These are phyloP conservation scores for Rhopalosiphum padi DNA, from an alignment of 1,140 invertebrate genomes.

Conservation along the genomic window DNA sequence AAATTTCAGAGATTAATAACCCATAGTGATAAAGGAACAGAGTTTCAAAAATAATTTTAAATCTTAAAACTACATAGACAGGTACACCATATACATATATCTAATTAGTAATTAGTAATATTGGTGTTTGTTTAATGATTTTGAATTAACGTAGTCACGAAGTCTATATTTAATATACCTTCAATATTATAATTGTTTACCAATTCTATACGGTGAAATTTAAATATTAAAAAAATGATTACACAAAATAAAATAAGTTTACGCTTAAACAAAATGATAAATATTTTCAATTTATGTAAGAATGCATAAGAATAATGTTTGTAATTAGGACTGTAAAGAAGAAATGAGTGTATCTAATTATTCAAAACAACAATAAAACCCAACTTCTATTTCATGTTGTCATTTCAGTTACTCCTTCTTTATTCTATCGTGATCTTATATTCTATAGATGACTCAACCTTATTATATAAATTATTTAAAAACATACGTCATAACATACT, in stretches of 20 bases:
- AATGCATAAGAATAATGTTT: neutral
- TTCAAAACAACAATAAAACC: conserved; percentile 16
- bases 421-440: neutral
- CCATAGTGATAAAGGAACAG: neutral
- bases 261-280: conserved; percentile 1
- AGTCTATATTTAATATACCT: neutral
- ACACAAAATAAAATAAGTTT: neutral
- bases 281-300: conserved; percentile 1
- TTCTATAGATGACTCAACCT: neutral
- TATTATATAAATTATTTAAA: conserved; percentile 14
- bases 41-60: neutral
- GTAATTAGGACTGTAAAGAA: neutral
- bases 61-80: neutral
- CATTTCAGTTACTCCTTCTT: conserved; percentile 20
- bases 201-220: neutral
- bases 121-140: neutral
- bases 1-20: neutral
- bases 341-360: neutral
- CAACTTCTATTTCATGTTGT: neutral
- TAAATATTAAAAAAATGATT: neutral
- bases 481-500: neutral
- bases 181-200: neutral
- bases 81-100: neutral
- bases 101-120: neutral
- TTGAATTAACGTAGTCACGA: neutral